A percentile compares a stretch with the other conserved stretches of the same genome.
Evolutionary conservation across 1,140 invertebrate genomes (phyloP).

Genomic region (Drosophila truncata): DNA sequence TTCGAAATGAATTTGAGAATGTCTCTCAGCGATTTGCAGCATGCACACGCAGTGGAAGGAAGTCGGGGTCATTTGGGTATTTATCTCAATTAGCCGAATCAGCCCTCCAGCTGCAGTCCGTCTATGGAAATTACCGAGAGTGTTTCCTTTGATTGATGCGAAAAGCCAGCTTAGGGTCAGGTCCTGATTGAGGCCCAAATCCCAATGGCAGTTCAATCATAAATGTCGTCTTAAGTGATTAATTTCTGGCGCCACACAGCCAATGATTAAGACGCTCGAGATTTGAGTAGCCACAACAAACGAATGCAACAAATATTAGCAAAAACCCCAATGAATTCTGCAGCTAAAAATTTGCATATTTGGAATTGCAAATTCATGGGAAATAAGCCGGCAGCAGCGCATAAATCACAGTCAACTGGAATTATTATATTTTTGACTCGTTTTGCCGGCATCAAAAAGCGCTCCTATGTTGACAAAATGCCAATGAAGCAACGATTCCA

Average conservation of each 20-base stretch:
- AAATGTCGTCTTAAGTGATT: slow-evolving; percentile 39
- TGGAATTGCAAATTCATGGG: slow-evolving; percentile 20
- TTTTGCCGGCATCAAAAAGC: slow-evolving; percentile 30
- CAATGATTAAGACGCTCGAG: slow-evolving; percentile 17
- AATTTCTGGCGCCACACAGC: slow-evolving; percentile 13
- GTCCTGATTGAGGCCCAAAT: slow-evolving; percentile 15
- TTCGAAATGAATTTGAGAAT: slow-evolving; percentile 48
- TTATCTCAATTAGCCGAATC: slow-evolving; percentile 64
- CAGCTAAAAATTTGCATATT: slow-evolving; percentile 29
- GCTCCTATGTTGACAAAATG: slow-evolving; percentile 37
- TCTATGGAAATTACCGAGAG: slow-evolving; percentile 32
- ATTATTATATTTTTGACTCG: slow-evolving; percentile 37
- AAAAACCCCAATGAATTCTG: background rate
- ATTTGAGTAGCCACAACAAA: slow-evolving; percentile 14
- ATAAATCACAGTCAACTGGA: slow-evolving; percentile 47
- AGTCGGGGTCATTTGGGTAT: slow-evolving; percentile 29
- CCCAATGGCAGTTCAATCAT: slow-evolving; percentile 28
- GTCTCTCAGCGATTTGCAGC: slow-evolving; percentile 43
- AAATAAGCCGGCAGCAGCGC: slow-evolving; percentile 10
- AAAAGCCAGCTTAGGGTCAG: slow-evolving; percentile 21
- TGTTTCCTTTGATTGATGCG: slow-evolving; percentile 36
- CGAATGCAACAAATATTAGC: slow-evolving; percentile 23
- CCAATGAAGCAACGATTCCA: slow-evolving; percentile 47
- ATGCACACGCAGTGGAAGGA: background rate
- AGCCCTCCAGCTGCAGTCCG: slow-evolving; percentile 37